Base-by-base conservation (phyloP, 2,113 vertebrate genomes). In the Aviceda subcristata region DNA sequence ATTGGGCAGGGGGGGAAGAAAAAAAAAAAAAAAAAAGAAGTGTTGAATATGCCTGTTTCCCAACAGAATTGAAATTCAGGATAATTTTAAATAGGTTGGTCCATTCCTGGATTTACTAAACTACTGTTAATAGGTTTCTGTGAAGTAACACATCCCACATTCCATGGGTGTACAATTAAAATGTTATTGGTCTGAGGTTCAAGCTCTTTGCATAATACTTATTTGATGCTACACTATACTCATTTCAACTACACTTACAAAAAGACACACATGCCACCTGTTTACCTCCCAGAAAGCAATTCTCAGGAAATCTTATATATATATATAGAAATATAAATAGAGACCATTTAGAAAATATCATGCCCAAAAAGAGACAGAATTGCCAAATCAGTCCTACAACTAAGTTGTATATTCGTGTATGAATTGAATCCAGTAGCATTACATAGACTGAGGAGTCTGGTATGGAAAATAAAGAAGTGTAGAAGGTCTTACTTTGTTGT, bases 401-500 rank as follows among this genome's bases (percentile, higher is more conserved):
- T 74, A n/a, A 59, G 89, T 8, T n/a, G 32, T 24, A 30, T 34
- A 43, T 53, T 77, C 2, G 2, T 17, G 38, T 26, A 82, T 45
- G 27, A 45, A 0, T 3, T 45, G 13, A 69, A 71, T 41, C 29
- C 22, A 36, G 34, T 29, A 63, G 63, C 16, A 45, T 30, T 63
- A 87, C 13, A 39, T 1, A 64, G 41, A 57, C n/a, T 15, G 6
- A 41, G 34, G 23, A 56, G 36, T 38, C 10, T 16, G 11, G 11
- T 6, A 13, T 4, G 19, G 8, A 16, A 32, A 32, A 53, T 53
- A 18, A 21, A 34, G 4, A 22, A 30, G 17, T 0, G 0, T 15
- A 39, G 43, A 23, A 10, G 10, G 2, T 56, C 97, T 98, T 92
- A 99, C 99, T 97, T 99, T 99, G 96, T 97, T 99, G 78, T 99